Evolutionary conservation across 1,140 invertebrate species (phyloP).

Genomic region (Zophobas atratus): DNA sequence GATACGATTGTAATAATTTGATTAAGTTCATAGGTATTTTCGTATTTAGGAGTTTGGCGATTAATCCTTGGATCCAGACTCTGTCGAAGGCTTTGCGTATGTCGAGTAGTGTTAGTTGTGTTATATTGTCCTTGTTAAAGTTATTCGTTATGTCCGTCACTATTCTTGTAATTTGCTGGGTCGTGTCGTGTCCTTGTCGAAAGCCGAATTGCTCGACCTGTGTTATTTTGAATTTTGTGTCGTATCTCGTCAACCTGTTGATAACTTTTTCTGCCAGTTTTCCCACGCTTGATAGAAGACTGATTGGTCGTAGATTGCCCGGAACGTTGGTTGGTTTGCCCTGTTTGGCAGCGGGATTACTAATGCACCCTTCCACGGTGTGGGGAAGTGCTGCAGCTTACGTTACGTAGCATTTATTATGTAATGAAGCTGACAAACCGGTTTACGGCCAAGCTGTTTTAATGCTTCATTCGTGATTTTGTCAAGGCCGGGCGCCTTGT

Average conservation of each 20-base stretch:
- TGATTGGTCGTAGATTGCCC: conserved; percentile 64
- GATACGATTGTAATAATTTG: conserved; percentile 57
- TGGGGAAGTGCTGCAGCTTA: conserved; percentile 56
- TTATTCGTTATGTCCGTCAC: conserved; percentile 60
- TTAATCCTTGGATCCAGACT: conserved; percentile 62
- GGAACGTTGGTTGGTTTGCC: conserved; percentile 58
- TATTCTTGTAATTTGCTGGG: conserved; percentile 65
- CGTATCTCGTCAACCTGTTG: conserved; percentile 37
- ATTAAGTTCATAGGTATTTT: conserved; percentile 51
- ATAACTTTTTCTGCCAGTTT: conserved; percentile 65
- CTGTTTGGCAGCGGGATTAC: conserved; percentile 62
- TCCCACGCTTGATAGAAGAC: conserved; percentile 58
- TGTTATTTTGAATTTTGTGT: conserved; percentile 61
- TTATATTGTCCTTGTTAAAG: conserved; percentile 58
- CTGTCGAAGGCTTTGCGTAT: conserved; percentile 65
- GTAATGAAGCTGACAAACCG: not conserved
- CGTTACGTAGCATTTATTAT: conserved; percentile 60
- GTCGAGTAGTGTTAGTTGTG: conserved; percentile 58
- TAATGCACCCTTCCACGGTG: conserved; percentile 59
- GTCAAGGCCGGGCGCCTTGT: conserved; percentile 63
- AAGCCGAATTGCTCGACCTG: conserved; percentile 67
- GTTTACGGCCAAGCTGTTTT: conserved; percentile 57
- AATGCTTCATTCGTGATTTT: conserved; percentile 55
- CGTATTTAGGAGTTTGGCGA: conserved; percentile 58
- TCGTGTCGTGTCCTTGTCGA: conserved; percentile 56